Evolutionary conservation across 2,797 vertebrate species (phyloP).

Genomic region (Parauchenoglanis ngamensis): DNA sequence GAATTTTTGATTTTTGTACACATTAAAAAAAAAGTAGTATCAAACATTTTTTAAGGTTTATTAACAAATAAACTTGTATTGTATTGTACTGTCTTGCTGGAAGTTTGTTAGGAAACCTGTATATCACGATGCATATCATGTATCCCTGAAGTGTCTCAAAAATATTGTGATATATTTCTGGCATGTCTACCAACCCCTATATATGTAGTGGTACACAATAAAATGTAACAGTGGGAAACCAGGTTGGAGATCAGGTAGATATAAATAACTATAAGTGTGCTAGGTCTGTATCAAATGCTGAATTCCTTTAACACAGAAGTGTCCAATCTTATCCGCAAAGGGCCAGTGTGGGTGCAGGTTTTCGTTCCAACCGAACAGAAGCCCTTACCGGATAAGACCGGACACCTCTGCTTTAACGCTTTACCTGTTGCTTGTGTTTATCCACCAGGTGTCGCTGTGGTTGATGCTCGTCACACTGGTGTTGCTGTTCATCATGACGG

Average conservation of each 20-base stretch:
- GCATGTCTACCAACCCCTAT: neutral
- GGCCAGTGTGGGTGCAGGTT: no score
- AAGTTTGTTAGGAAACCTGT: neutral
- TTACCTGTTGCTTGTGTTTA: neutral
- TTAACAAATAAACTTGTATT: neutral
- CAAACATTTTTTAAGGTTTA: no score
- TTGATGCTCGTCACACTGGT: constrained; percentile 89
- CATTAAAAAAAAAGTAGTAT: no score
- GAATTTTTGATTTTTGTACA: neutral
- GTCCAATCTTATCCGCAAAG: no score
- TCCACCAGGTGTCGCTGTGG: constrained; percentile 89
- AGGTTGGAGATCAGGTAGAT: neutral
- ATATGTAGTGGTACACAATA: neutral
- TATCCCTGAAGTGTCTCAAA: neutral
- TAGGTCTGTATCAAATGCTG: neutral
- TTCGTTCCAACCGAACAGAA: no score
- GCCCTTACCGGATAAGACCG: no score
- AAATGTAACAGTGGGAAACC: neutral
- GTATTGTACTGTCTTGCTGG: neutral
- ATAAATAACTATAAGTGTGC: neutral
- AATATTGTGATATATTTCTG: neutral
- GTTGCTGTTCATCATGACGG: constrained; percentile 93
- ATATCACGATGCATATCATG: neutral
- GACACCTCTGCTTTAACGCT: no score
- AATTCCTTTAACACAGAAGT: no score